Conservation (phyloP, 2,888 invertebrate genomes). For the Adelognathus sp. region DNA sequence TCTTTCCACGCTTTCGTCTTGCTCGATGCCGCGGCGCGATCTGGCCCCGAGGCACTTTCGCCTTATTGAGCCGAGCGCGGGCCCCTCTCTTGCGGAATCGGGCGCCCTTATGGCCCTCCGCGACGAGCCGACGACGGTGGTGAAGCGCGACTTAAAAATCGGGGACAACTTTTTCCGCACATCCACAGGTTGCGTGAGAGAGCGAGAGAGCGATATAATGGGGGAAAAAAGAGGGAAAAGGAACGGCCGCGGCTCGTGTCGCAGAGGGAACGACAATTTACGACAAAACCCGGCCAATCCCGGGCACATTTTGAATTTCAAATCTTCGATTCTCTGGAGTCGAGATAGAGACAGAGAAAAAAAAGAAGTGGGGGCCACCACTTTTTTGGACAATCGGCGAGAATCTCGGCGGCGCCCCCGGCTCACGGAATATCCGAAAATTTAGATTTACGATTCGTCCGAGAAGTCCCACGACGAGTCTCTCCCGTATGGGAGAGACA, state of each 20-base stretch:
- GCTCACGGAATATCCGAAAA: conserved; percentile 48
- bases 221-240: neutral
- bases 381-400: conserved; percentile 59
- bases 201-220: no score
- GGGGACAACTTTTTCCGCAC: conserved; percentile 71
- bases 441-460: conserved; percentile 66
- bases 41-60: conserved; percentile 3
- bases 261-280: conserved; percentile 67
- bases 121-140: conserved; percentile 37
- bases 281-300: conserved; percentile 73
- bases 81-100: conserved; percentile 26
- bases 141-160: conserved; percentile 67
- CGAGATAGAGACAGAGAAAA: neutral
- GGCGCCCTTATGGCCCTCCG: conserved; percentile 48
- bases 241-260: conserved; percentile 32
- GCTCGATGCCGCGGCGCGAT: neutral
- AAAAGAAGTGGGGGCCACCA: conserved; percentile 24
- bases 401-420: conserved; percentile 37
- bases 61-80: conserved; percentile 36
- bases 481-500: neutral
- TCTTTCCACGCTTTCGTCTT: conserved; percentile 46
- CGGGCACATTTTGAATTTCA: conserved; percentile 71
- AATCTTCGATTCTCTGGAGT: conserved; percentile 54
- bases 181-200: conserved; percentile 8
- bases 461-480: neutral